Evolutionary conservation across 23 tunicate species (phyloP).

Genomic region (Halocynthia aurantium): DNA sequence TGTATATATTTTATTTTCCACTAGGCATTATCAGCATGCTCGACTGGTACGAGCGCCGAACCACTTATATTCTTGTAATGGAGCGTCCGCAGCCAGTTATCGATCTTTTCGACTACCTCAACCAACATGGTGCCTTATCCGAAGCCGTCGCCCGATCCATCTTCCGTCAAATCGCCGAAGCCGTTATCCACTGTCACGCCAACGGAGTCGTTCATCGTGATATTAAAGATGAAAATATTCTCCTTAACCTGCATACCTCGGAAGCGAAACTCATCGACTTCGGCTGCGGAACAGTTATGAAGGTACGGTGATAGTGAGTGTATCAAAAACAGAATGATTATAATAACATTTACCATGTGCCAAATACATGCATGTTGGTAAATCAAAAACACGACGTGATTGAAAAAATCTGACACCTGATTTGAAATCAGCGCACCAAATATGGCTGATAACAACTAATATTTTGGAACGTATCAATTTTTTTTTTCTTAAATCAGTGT

Average conservation of each 20-base stretch:
- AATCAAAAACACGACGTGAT: no score
- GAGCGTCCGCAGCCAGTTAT: slow-evolving; percentile 86
- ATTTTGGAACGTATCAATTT: no score
- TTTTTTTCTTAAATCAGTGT: no score
- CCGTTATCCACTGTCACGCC: slow-evolving; percentile 88
- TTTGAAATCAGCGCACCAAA: no score
- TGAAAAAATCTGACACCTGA: no score
- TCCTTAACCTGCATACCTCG: slow-evolving; percentile 65
- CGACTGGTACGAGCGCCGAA: slow-evolving; percentile 94
- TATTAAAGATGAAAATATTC: slow-evolving; percentile 95
- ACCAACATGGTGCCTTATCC: slow-evolving; percentile 73
- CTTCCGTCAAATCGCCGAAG: slow-evolving; percentile 86
- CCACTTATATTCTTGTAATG: slow-evolving; percentile 83
- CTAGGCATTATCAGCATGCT: slow-evolving; percentile 79
- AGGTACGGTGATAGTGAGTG: slow-evolving; percentile 37
- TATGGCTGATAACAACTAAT: no score
- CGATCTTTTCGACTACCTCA: slow-evolving; percentile 88
- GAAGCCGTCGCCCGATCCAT: slow-evolving; percentile 64
- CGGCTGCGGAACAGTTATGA: slow-evolving; percentile 86
- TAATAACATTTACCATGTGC: no score
- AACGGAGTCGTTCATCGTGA: slow-evolving; percentile 97
- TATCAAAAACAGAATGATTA: no score
- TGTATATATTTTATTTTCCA: neutral
- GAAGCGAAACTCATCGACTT: slow-evolving; percentile 97
- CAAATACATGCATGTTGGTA: no score